Base-by-base conservation (phyloP, 2,888 invertebrate genomes). In the Aspidiotus destructor region DNA sequence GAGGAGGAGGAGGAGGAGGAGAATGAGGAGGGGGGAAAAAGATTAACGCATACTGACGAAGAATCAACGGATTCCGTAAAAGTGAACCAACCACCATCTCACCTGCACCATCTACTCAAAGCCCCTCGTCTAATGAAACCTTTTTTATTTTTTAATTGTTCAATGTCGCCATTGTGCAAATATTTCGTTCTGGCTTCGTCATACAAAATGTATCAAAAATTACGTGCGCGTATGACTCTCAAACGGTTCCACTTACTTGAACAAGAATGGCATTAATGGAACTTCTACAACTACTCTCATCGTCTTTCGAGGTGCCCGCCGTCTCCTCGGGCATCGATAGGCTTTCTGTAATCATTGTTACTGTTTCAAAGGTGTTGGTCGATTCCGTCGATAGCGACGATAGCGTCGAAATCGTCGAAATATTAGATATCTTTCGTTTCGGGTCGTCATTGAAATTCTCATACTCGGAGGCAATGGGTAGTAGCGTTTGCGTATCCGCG, bases 311-410 rank as follows among this genome's bases (percentile, higher is more conserved):
- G 41, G 42, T 58, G 13, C 7, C 8, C 11, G 28, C 15, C 11
- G 8, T 28, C 17, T 58, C 58, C 40, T 61, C 68, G 15, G 60
- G 44, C n/a, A n/a, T n/a, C 42, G 52, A 53, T 40, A 53, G 53
- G 17, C 17, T 41, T 60, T 68, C 61, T 41, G 52, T 7, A 7
- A 53, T 54, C 17, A 53, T 17, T 9, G 68, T 68, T 7, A 61
- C 41, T 40, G 68, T 68, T 53, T 60, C 61, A 54, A 61, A 61
- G 8, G 68, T 68, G 62, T 55, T 62, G 28, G 62, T 58, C 13
- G 71, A 71, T 62, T 71, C 71, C 40, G 70, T 62, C 13, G 71
- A 71, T 48, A 71, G 60, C 61, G 72, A 72, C 17, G 72, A 72
- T 53, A 72, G 53, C 53, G 69, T 71, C 8, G 72, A 72, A 13